Base-by-base conservation (phyloP, 2,888 invertebrate species). In the Conistra vaccinii region DNA sequence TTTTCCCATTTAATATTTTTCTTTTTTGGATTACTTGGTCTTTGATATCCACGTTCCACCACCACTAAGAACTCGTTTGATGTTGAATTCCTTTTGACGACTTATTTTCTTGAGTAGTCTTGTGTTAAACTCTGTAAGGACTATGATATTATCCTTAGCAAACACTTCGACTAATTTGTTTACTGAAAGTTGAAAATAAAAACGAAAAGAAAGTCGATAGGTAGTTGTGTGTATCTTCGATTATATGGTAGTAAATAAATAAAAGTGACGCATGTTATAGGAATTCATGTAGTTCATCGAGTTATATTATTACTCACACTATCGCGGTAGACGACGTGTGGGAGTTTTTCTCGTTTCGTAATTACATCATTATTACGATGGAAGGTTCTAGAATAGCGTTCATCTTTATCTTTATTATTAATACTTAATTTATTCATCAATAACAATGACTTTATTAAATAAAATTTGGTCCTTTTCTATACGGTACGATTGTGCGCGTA, bases 181-280 rank as follows among this genome's bases (percentile, higher is more conserved):
- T 3, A 48, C n/a, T 32, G 17, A 63, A 29, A 29, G 12, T 66
- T 66, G 3, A 35, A 29, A 66, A 63, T n/a, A 70, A 67, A 57
- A 55, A 61, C 20, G 3, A n/a, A 32, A 65, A 62, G 45, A 72
- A 70, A 76, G 23, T 45, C 51, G 58, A 29, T 73, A 68, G 51
- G 23, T 67, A 20, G 35, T 51, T 42, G 23, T 39, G 62, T 69
- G 63, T 73, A 39, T 74, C 29, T 67, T 76, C 51, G 53, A 66
- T 73, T 73, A 68, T 55, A 60, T 67, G 76, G 67, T 57, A 60
- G 71, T 74, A 68, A 77, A 78, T 78, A 80, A 83, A 85, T 77
- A 83, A 61, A 81, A 66, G 73, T 88, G 87, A 88, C 73, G 20
- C 88, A 88, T 80, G 20, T 58, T 57, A n/a, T 61, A 81, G 69